Evolutionary conservation across 2,888 invertebrate genomes (phyloP), one percentile per base, ranked within the genome.

Genomic region (Labia minor): DNA sequence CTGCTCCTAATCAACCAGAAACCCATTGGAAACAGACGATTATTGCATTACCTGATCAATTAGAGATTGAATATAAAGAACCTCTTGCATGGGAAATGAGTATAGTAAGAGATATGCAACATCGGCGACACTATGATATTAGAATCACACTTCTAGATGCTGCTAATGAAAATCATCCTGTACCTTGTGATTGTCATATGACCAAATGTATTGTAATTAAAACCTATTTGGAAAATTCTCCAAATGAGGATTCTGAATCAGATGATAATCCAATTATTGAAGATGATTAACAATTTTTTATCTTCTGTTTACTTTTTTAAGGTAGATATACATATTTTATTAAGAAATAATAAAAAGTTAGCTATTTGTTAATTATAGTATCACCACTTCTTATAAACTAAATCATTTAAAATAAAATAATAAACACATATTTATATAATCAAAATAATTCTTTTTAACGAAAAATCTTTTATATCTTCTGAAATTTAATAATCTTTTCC

Each of bases 11-110:
- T 20, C 76, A 78, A 65, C 77, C 79, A 65, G 73, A 78, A 63
- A 89, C 88, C 1, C 88, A 89, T 74, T 89, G 89, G 89, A 86
- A 87, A 74, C 89, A 89, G 76, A 86, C 87, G 0, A 79, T 83
- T 0, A 85, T 95, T 70, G 83, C 92, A 1, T 77, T 95, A 62
- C 92, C 93, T 0, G 76, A 83, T 19, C 81, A 83, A 67, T 78
- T 82, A 19, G 76, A 79, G 68, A 82, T 85, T 64, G 86, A 77
- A 74, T 77, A 76, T 72, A 81, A 82, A 0, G 84, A 86, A 70
- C 88, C 90, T 0, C 80, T 91, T 62, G 86, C 87, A 18, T 89
- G 87, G 76, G 81, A 86, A 73, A 77, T 92, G 63, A 76, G 79
- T 33, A 81, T 92, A 75, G 82, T 76, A 19, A 81, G 82, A 74